Percentiles rank a stretch among this genome's conserved stretches.
Conservation (phyloP, 2,888 invertebrate species). For the Eubasilissa splendida region DNA sequence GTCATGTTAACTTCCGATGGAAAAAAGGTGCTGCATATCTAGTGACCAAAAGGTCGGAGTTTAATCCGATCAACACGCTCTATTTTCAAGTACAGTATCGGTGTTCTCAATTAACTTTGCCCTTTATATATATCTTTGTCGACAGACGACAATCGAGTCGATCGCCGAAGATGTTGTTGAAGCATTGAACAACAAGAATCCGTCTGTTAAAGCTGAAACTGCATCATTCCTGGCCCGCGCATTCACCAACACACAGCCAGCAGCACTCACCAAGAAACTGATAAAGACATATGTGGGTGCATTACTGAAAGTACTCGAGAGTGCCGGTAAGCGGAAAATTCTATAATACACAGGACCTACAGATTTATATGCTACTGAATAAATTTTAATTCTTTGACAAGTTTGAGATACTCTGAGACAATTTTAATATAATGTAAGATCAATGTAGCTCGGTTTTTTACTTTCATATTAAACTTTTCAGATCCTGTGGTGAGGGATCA, state of each 20-base stretch:
- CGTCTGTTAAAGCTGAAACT: conserved; percentile 90
- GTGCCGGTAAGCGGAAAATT: conserved; percentile 73
- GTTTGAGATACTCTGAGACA: too few relatives aligned
- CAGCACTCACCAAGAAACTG: conserved; percentile 90
- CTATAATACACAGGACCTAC: not conserved
- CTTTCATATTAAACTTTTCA: conserved; percentile 61
- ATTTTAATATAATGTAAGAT: too few relatives aligned
- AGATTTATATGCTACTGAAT: conserved; percentile 13
- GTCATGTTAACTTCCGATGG: too few relatives aligned
- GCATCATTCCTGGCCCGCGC: conserved; percentile 88
- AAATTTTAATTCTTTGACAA: too few relatives aligned
- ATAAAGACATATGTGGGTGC: conserved; percentile 86
- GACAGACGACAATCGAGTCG: conserved; percentile 84
- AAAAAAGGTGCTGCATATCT: too few relatives aligned
- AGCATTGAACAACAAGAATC: conserved; percentile 93
- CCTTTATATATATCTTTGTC: not conserved
- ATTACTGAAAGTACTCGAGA: conserved; percentile 84
- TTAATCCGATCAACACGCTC: too few relatives aligned
- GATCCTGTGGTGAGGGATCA: conserved; percentile 94
- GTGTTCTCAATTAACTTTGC: too few relatives aligned
- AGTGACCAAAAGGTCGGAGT: too few relatives aligned
- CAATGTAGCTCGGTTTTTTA: too few relatives aligned
- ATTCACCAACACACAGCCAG: conserved; percentile 85
- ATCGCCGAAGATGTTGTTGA: conserved; percentile 90
- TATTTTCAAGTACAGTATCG: too few relatives aligned